phyloP scores from a whole-genome alignment of 2,113 vertebrate species.

The Rhadina sibilatrix region DNA sequence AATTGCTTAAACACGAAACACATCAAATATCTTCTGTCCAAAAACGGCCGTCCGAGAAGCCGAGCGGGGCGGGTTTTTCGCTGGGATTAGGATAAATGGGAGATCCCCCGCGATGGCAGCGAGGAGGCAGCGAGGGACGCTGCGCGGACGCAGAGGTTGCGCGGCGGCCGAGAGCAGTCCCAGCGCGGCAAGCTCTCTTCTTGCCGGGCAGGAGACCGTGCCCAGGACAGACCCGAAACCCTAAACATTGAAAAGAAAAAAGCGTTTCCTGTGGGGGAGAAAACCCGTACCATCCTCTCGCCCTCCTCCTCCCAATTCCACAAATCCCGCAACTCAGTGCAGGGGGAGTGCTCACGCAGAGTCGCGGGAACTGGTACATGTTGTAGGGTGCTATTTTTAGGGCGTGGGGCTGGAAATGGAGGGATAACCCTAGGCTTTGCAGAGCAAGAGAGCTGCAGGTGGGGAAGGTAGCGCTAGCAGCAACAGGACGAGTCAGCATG shows the following conservation, averaged over 20 bases:
- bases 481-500: fast-evolving
- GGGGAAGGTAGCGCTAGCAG: background rate
- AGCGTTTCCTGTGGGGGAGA: fast-evolving
- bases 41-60: background rate
- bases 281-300: background rate
- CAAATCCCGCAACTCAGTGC: background rate
- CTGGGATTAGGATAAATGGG: background rate
- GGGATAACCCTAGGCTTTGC: background rate
- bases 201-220: background rate
- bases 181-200: background rate
- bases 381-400: background rate
- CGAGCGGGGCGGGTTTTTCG: background rate
- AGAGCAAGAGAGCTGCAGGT: too few relatives aligned
- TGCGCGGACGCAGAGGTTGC: background rate
- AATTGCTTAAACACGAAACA: background rate
- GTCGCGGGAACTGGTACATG: too few relatives aligned
- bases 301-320: background rate
- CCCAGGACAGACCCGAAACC: background rate
- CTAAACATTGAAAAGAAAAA: background rate
- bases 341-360: background rate
- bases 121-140: background rate
- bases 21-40: background rate
- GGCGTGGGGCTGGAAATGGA: background rate
- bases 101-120: background rate
- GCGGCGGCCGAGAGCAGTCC: background rate